Percentiles rank a stretch among this genome's conserved stretches.
Evolutionary conservation across 2,113 vertebrate genomes (phyloP).

Genomic region (Leuciscus idus): DNA sequence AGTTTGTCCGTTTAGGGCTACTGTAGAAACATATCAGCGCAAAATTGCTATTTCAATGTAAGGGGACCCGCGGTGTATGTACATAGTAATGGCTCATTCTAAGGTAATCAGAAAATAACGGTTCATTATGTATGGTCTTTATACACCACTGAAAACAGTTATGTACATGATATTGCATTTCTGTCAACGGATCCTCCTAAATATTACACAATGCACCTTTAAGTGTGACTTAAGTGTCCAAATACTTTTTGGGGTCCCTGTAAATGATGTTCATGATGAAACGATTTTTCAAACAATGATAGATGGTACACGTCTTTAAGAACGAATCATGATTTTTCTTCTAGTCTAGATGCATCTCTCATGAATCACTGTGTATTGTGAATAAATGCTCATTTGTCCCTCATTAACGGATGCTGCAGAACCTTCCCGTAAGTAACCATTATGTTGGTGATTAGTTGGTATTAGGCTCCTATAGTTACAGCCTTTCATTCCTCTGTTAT

Average conservation of each 20-base stretch:
- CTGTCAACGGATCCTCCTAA: too few species aligned
- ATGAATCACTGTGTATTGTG: constrained; percentile 11
- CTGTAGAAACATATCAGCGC: too few species aligned
- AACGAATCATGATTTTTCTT: neutral
- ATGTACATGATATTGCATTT: too few species aligned
- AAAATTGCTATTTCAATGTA: too few species aligned
- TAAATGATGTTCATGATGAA: neutral
- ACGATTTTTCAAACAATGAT: neutral
- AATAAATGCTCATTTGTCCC: constrained; percentile 34
- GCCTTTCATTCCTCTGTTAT: constrained; percentile 33
- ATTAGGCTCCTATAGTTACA: constrained; percentile 10
- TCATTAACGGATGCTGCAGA: constrained; percentile 55
- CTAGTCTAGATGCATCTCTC: neutral
- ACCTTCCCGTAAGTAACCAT: constrained; percentile 59
- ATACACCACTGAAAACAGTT: too few species aligned
- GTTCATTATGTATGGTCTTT: too few species aligned
- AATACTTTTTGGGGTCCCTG: neutral
- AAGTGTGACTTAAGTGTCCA: neutral
- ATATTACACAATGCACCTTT: too few species aligned
- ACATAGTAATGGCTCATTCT: too few species aligned
- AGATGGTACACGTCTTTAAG: neutral
- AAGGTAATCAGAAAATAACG: too few species aligned
- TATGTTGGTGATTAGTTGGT: neutral
- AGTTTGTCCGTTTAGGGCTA: too few species aligned
- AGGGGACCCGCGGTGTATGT: too few species aligned